phyloP scores from a whole-genome alignment of 2,888 invertebrate species.

The Podotricha telesiphe region DNA sequence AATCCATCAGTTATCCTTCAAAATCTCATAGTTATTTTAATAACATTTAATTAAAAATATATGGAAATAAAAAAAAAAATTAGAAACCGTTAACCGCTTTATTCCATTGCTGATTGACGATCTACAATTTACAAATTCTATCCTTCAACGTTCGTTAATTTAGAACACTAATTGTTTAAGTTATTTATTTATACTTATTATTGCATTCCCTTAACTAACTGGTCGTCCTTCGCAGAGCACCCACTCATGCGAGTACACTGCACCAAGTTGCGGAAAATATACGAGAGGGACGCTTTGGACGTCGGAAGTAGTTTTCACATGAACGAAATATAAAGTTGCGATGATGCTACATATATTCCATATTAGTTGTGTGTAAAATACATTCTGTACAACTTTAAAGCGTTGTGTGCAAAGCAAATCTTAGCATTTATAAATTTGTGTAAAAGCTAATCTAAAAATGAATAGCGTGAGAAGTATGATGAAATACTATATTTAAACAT shows the following conservation, averaged over 20 bases:
- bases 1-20: too few relatives aligned
- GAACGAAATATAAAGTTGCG: slow-evolving; percentile 33
- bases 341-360: slow-evolving; percentile 18
- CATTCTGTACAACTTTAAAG: background rate
- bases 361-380: background rate
- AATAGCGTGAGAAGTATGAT: too few relatives aligned
- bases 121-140: too few relatives aligned
- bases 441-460: too few relatives aligned
- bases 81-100: too few relatives aligned
- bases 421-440: too few relatives aligned
- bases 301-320: slow-evolving; percentile 31
- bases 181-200: background rate
- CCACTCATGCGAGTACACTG: slow-evolving; percentile 57
- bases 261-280: slow-evolving; percentile 37
- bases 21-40: too few relatives aligned
- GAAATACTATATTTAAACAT: background rate
- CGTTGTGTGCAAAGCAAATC: too few relatives aligned
- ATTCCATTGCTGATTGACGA: too few relatives aligned
- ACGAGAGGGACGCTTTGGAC: slow-evolving; percentile 35
- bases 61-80: too few relatives aligned
- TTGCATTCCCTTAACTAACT: background rate
- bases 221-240: slow-evolving; percentile 74
- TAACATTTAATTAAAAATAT: too few relatives aligned
- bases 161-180: background rate
- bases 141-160: too few relatives aligned